phyloP scores from a whole-genome alignment of 1,140 invertebrate species.

The Thaumetopoea pityocampa region DNA sequence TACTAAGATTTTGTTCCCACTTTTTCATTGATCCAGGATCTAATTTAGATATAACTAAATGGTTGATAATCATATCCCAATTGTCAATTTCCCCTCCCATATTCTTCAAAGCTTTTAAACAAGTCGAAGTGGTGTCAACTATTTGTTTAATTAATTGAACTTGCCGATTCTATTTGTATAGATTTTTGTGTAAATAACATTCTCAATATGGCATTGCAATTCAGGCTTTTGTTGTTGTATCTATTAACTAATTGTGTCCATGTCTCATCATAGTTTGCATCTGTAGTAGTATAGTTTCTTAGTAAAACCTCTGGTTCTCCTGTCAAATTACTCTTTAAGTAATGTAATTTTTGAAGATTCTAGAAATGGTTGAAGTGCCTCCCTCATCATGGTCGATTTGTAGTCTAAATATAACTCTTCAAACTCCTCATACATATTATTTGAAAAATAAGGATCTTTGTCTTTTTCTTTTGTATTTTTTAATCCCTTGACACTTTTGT shows the following conservation, averaged over 20 bases:
- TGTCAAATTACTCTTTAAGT: constrained; percentile 18
- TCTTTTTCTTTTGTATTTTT: neutral
- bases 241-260: constrained; percentile 21
- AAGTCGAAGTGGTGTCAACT: constrained; percentile 24
- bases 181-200: constrained; percentile 20
- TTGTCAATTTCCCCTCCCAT: constrained; percentile 5
- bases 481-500: constrained; percentile 5
- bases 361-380: neutral
- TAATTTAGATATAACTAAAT: constrained; percentile 9
- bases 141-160: constrained; percentile 17
- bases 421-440: constrained; percentile 11
- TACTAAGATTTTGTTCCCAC: constrained; percentile 12
- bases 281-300: constrained; percentile 18
- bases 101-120: constrained; percentile 22
- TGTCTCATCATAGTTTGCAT: constrained; percentile 25
- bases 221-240: constrained; percentile 27
- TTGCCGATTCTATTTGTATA: constrained; percentile 14
- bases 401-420: constrained; percentile 12
- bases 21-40: constrained; percentile 4
- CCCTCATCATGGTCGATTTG: constrained; percentile 1
- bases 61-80: constrained; percentile 8
- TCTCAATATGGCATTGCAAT: constrained; percentile 21
- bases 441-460: constrained; percentile 4
- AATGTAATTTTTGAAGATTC: constrained; percentile 20
- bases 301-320: constrained; percentile 17